Percentiles rank a stretch among this genome's conserved stretches.
Evolutionary conservation across 2,113 vertebrate species (phyloP).

Genomic region (Cephalophus harveyi): DNA sequence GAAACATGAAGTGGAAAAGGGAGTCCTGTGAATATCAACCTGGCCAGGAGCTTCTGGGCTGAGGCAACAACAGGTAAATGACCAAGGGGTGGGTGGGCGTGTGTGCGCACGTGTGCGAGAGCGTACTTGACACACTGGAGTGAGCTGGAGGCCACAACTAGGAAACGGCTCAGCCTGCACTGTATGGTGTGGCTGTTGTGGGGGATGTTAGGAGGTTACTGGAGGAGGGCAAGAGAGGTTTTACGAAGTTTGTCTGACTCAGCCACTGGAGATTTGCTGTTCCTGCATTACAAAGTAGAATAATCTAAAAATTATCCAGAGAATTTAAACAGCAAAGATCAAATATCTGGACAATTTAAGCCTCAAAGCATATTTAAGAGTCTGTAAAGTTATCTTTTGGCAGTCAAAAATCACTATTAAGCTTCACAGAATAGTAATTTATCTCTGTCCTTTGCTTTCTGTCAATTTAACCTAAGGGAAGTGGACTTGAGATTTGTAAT

Average conservation of each 20-base stretch:
- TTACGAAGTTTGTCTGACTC: neutral
- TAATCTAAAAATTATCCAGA: neutral
- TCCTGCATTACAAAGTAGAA: neutral
- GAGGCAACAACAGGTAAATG: neutral
- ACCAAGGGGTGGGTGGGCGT: neutral
- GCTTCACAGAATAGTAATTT: neutral
- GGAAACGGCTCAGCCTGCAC: neutral
- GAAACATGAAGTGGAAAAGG: neutral
- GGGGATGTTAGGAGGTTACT: neutral
- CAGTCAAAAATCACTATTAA: neutral
- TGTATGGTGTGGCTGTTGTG: neutral
- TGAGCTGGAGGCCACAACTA: neutral
- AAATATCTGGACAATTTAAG: constrained; percentile 13
- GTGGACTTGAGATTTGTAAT: neutral
- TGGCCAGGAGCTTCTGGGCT: neutral
- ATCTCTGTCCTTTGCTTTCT: neutral
- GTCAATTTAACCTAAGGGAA: constrained; percentile 36
- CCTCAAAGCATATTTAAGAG: neutral
- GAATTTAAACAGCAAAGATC: neutral
- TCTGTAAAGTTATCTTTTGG: neutral
- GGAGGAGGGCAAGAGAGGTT: neutral
- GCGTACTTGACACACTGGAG: neutral
- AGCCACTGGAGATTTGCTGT: neutral
- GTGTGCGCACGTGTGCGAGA: accelerated
- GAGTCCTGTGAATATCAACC: neutral